Evolutionary conservation across 2,797 vertebrate genomes (phyloP).

Genomic region (Sebastes steindachneri): DNA sequence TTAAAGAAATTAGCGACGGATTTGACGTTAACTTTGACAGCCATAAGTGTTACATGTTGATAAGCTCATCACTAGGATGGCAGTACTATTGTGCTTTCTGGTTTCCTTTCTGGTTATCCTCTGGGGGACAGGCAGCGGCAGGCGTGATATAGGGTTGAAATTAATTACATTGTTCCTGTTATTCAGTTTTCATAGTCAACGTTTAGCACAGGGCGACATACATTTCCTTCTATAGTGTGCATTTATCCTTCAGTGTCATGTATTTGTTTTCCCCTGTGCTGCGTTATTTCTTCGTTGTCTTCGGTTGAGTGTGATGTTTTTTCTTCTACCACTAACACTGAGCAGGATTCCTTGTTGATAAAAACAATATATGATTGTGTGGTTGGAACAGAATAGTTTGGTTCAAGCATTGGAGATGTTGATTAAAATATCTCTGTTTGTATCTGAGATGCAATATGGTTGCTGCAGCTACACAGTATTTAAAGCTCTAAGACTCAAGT

Average conservation of each 20-base stretch:
- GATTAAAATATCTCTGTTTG: neutral
- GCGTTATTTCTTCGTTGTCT: fast-evolving
- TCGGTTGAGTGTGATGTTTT: neutral
- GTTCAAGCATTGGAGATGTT: neutral
- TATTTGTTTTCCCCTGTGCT: neutral
- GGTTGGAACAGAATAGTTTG: neutral
- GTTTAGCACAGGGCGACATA: neutral
- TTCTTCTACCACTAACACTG: neutral
- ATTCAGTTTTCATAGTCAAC: no score
- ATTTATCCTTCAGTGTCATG: neutral
- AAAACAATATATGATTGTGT: no score
- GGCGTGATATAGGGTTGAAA: neutral
- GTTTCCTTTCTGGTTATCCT: neutral
- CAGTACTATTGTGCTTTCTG: neutral
- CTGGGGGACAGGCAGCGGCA: neutral
- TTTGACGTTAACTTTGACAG: no score
- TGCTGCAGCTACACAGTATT: neutral
- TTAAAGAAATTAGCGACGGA: no score
- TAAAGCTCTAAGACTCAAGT: neutral
- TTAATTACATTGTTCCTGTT: neutral
- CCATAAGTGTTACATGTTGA: neutral
- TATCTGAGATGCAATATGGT: neutral
- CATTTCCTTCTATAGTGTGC: neutral
- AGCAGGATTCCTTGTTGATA: neutral
- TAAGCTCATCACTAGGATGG: neutral